Percentiles rank a stretch among this genome's conserved stretches.
These are phyloP conservation scores for Cheilosia urbana DNA, from an alignment of 2,888 invertebrate species.

Conservation along the genomic window DNA sequence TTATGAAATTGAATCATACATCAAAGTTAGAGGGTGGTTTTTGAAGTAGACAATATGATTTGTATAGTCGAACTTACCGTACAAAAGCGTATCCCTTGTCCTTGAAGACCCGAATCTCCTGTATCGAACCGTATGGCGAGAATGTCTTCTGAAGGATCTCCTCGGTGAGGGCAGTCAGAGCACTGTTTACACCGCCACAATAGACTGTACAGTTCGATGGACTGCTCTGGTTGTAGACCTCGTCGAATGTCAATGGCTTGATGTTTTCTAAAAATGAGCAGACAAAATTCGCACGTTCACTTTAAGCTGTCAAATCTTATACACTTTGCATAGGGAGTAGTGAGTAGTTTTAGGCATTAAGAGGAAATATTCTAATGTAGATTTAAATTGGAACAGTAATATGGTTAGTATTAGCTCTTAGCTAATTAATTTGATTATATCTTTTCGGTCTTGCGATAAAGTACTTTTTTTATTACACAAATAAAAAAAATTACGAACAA, in stretches of 20 bases:
- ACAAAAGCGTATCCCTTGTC: slow-evolving; percentile 99
- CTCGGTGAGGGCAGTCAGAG: slow-evolving; percentile 94
- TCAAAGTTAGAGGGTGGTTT: slow-evolving; percentile 55
- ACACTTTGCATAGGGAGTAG: background rate
- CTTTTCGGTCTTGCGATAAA: slow-evolving; percentile 6
- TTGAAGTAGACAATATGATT: slow-evolving; percentile 22
- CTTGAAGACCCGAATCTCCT: slow-evolving; percentile 99
- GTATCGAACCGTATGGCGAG: slow-evolving; percentile 96
- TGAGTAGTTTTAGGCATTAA: background rate
- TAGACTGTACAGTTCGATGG: slow-evolving; percentile 99
- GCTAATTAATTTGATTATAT: slow-evolving; percentile 18
- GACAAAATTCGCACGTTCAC: slow-evolving; percentile 15
- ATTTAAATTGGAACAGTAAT: too few species aligned
- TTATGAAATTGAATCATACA: slow-evolving; percentile 67
- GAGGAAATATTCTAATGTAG: too few species aligned
- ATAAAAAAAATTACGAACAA: slow-evolving; percentile 3
- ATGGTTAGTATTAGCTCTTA: background rate
- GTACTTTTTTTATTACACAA: slow-evolving; percentile 24
- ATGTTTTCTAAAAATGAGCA: slow-evolving; percentile 89
- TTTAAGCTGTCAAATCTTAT: slow-evolving; percentile 11
- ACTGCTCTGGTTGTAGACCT: slow-evolving; percentile 99
- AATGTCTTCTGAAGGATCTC: slow-evolving; percentile 99
- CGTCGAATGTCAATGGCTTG: slow-evolving; percentile 97
- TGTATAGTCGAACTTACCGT: slow-evolving; percentile 85
- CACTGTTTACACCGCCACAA: slow-evolving; percentile 92